phyloP scores from a whole-genome alignment of 2,113 vertebrate species.

The Pelmatolapia mariae region DNA sequence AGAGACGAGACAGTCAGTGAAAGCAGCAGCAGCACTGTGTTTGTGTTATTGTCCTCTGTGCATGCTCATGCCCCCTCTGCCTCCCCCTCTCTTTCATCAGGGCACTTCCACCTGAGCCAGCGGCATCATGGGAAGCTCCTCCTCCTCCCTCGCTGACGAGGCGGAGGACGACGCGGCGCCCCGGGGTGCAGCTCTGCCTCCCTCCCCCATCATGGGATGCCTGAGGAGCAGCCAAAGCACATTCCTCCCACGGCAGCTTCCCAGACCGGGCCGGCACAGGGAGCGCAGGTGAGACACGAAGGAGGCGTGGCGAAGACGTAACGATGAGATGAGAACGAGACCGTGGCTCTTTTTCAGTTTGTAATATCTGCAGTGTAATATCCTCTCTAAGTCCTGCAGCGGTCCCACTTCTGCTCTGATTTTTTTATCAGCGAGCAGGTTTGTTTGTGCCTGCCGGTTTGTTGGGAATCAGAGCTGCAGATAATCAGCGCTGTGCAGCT shows the following conservation, averaged over 20 bases:
- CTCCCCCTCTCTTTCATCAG: neutral
- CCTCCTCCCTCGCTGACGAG: constrained; percentile 37
- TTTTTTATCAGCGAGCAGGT: neutral
- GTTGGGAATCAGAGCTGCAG: neutral
- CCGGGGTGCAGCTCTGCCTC: constrained; percentile 18
- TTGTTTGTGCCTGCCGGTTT: neutral
- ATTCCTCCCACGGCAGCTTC: constrained; percentile 44
- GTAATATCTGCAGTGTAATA: neutral
- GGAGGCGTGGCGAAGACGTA: no score
- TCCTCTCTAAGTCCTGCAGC: neutral
- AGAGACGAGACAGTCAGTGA: neutral
- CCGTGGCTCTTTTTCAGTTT: neutral
- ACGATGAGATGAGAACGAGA: neutral
- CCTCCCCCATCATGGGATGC: constrained; percentile 51
- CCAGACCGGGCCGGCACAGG: constrained; percentile 27
- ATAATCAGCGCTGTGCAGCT: neutral
- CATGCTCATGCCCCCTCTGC: neutral
- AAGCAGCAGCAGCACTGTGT: neutral
- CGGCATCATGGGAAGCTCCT: constrained; percentile 50
- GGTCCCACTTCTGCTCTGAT: neutral
- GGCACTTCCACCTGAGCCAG: neutral
- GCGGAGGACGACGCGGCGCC: neutral
- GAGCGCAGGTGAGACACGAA: constrained; percentile 38
- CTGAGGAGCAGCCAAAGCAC: constrained; percentile 58
- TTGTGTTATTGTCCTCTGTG: neutral